phyloP scores from a whole-genome alignment of 2,888 invertebrate species.

The Cynaeus angustus region DNA sequence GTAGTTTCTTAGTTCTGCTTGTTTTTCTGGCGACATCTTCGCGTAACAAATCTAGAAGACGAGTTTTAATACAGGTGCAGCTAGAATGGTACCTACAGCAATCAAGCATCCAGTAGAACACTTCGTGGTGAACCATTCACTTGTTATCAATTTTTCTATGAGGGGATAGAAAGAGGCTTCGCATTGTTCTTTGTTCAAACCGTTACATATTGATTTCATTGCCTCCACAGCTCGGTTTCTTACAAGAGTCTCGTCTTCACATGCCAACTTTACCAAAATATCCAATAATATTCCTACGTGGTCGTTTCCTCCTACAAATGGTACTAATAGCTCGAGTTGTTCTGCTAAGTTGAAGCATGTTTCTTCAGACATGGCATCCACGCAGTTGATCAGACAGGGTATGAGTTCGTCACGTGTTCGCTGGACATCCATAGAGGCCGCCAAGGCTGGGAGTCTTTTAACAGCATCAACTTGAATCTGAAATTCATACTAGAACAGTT shows the following conservation, averaged over 20 bases:
- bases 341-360: constrained; percentile 63
- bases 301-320: constrained; percentile 65
- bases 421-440: constrained; percentile 62
- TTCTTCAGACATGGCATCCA: constrained; percentile 64
- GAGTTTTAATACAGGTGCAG: constrained; percentile 9
- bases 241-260: constrained; percentile 65
- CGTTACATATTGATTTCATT: constrained; percentile 58
- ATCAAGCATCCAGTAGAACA: constrained; percentile 62
- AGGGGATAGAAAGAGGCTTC: constrained; percentile 61
- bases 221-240: constrained; percentile 63
- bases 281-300: constrained; percentile 62
- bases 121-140: constrained; percentile 65
- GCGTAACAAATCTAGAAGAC: constrained; percentile 62
- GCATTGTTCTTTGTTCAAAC: constrained; percentile 58
- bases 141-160: constrained; percentile 58
- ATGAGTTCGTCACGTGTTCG: constrained; percentile 64
- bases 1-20: constrained; percentile 61
- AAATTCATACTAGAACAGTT: constrained; percentile 51
- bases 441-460: constrained; percentile 61
- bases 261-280: constrained; percentile 63
- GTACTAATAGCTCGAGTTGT: constrained; percentile 63
- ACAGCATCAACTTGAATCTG: constrained; percentile 71
- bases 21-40: constrained; percentile 61
- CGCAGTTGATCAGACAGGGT: constrained; percentile 61
- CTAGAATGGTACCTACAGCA: constrained; percentile 55